These are phyloP conservation scores for Gavia stellata DNA, from an alignment of 2,113 vertebrate species.

Conservation along the genomic window DNA sequence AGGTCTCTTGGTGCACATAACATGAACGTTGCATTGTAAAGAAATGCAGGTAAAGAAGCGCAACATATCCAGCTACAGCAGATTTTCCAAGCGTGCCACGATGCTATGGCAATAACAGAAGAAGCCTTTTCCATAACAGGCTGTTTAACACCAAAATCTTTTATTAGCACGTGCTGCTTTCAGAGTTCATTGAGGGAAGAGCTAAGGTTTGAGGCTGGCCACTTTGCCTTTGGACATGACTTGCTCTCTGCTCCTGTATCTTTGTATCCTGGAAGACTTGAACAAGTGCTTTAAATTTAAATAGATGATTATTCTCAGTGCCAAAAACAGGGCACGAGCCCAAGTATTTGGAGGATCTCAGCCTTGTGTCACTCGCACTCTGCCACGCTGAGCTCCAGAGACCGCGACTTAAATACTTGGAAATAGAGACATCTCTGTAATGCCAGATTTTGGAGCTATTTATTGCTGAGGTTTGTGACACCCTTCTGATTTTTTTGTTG, in stretches of 20 bases:
- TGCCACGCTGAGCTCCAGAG: neutral
- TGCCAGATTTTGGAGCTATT: neutral
- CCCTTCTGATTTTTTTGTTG: neutral
- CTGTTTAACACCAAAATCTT: neutral
- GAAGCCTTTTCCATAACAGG: neutral
- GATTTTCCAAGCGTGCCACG: rapidly evolving
- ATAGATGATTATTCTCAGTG: neutral
- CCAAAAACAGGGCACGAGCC: rapidly evolving
- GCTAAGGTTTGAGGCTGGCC: neutral
- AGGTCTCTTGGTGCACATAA: neutral
- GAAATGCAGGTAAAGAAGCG: neutral
- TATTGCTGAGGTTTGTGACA: neutral
- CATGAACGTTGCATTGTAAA: rapidly evolving
- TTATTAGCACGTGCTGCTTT: neutral
- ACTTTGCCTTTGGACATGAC: neutral
- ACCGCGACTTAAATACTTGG: neutral
- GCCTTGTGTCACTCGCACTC: rapidly evolving
- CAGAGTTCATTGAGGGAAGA: neutral
- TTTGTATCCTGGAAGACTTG: neutral
- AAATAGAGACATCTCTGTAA: neutral
- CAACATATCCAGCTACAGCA: rapidly evolving
- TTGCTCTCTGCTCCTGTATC: neutral
- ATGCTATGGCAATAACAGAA: neutral
- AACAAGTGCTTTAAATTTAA: neutral
- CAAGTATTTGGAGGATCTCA: neutral